Evolutionary conservation across 2,113 vertebrate species (phyloP), one percentile per base, ranked within the genome.

Genomic region (Lagenorhynchus albirostris): DNA sequence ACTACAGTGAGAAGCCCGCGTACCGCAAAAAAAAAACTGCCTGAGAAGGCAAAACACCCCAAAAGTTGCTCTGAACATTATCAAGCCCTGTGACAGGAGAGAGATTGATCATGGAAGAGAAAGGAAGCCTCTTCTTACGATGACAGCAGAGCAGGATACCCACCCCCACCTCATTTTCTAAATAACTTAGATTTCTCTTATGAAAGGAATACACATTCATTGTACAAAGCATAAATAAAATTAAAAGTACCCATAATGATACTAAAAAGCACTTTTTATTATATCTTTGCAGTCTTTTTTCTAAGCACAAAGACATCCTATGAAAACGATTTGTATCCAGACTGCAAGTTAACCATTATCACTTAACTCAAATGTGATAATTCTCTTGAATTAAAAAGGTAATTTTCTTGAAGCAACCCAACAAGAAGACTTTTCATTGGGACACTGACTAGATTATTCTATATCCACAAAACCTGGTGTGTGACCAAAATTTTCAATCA

Each of bases 391-490:
- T 63, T 63, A 47, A 83, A 83, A 83, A 95, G 91, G 81, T 95
- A 98, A 98, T 97, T 96, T 62, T 93, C 97, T 98, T 98, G 93
- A 98, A 96, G 96, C 55, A 94, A 91, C 55, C 50, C 60, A 50
- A 76, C 55, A 50, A 76, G 68, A 97, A 97, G 76, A 98, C 90
- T 96, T 98, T 98, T 98, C 96, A 93, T 83, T 92, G 67, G 94
- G 58, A 65, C 79, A 94, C 29, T 91, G 12, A 86, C 33, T 97
- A 71, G 96, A 53, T 96, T 74, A 95, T 70, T 96, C 68, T 82
- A 53, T 44, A 92, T 85, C 98, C 95, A 88, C 82, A 65, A 96
- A 98, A 84, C 80, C 70, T 76, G 25, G n/a, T 84, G 23, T 60
- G 13, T 88, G 25, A 29, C 29, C 86, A 89, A 84, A 85, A 88